Evolutionary conservation across 2,113 vertebrate genomes (phyloP).

Genomic region (Echinops telfairi): DNA sequence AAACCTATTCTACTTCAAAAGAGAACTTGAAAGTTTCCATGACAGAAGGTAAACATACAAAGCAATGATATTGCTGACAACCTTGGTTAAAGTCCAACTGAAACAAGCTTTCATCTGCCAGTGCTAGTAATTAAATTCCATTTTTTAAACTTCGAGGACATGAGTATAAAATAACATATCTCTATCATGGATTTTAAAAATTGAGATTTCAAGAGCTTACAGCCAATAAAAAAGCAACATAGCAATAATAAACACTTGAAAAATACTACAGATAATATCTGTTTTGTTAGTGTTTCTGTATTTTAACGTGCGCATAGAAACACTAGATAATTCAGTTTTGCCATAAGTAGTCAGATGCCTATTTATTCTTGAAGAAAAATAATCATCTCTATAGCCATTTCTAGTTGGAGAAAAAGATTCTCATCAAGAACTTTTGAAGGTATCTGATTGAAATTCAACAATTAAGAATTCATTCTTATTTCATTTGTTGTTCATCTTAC

Average conservation of each 20-base stretch:
- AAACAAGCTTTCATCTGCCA: slow-evolving; percentile 65
- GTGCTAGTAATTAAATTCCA: slow-evolving; percentile 48
- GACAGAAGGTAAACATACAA: slow-evolving; percentile 61
- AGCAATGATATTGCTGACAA: slow-evolving; percentile 43
- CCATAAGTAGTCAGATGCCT: slow-evolving; percentile 15
- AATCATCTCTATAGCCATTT: neutral
- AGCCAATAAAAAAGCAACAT: neutral
- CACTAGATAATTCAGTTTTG: neutral
- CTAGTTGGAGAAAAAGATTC: slow-evolving; percentile 28
- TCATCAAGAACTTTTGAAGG: slow-evolving; percentile 17
- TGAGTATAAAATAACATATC: slow-evolving; percentile 61
- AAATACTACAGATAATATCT: neutral
- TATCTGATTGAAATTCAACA: neutral
- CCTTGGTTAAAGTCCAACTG: slow-evolving; percentile 46
- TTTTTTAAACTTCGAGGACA: slow-evolving; percentile 42
- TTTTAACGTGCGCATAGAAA: slow-evolving; percentile 26
- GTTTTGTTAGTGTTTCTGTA: neutral
- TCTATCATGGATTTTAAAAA: slow-evolving; percentile 64
- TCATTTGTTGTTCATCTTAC: neutral
- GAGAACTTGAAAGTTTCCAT: slow-evolving; percentile 43
- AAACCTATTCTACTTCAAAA: slow-evolving; percentile 51
- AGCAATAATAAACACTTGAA: slow-evolving; percentile 50
- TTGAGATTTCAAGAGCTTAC: slow-evolving; percentile 17
- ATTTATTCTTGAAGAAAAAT: slow-evolving; percentile 32
- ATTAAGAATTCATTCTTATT: neutral